phyloP scores from a whole-genome alignment of 2,888 invertebrate genomes.

The Subacronicta megacephala region DNA sequence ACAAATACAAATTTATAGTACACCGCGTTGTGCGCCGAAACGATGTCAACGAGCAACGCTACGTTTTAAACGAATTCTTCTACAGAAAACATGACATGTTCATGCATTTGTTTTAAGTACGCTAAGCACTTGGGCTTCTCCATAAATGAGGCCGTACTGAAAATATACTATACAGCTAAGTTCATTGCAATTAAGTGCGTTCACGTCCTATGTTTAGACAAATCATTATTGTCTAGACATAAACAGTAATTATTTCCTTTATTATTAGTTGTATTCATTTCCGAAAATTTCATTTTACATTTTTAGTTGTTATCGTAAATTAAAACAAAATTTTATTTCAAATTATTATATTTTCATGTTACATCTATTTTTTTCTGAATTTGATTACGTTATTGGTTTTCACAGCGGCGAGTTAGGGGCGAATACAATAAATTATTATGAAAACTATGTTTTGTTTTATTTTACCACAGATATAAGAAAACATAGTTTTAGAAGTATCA shows the following conservation, averaged over 20 bases:
- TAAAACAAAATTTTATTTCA: slow-evolving; percentile 24
- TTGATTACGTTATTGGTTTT: slow-evolving; percentile 47
- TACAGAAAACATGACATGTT: no score
- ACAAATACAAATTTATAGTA: no score
- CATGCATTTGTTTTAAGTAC: no score
- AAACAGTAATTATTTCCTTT: slow-evolving; percentile 20
- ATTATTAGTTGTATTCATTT: slow-evolving; percentile 43
- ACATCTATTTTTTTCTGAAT: slow-evolving; percentile 31
- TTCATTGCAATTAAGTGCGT: slow-evolving; percentile 22
- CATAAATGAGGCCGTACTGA: no score
- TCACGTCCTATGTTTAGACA: slow-evolving; percentile 30
- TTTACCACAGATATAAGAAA: slow-evolving; percentile 43
- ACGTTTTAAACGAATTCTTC: no score
- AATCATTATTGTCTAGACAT: slow-evolving; percentile 47
- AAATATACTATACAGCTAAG: no score
- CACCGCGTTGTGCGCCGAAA: no score
- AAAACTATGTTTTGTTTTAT: slow-evolving; percentile 62
- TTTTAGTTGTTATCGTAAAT: slow-evolving; percentile 29
- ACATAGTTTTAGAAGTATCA: slow-evolving; percentile 21
- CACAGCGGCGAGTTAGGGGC: slow-evolving; percentile 49
- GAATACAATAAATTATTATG: slow-evolving; percentile 52
- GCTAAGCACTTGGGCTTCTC: no score
- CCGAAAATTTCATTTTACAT: slow-evolving; percentile 37
- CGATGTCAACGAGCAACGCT: no score
- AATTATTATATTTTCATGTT: slow-evolving; percentile 48